Evolutionary conservation across 2,113 vertebrate genomes (phyloP).

Genomic region (Oncorhynchus nerka): DNA sequence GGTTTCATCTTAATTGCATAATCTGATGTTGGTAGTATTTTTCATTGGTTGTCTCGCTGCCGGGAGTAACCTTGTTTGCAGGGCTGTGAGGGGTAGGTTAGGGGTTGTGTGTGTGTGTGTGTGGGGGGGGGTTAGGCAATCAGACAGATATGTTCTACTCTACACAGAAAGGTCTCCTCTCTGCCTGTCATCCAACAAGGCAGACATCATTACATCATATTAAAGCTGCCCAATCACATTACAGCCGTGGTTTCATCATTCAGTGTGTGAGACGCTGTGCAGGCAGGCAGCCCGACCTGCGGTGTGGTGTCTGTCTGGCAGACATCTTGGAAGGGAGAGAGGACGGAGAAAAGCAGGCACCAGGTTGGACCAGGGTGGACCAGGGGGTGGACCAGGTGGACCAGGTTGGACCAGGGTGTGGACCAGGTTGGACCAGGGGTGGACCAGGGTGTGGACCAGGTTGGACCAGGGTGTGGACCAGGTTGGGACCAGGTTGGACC

Average conservation of each 20-base stretch:
- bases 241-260: constrained; percentile 35
- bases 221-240: constrained; percentile 67
- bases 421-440: no score
- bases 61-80: constrained; percentile 47
- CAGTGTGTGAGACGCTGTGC: constrained; percentile 11
- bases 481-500: no score
- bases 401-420: no score
- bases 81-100: not conserved
- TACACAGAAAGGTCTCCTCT: constrained; percentile 14
- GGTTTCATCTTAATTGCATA: constrained; percentile 54
- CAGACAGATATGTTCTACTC: constrained; percentile 48
- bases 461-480: no score
- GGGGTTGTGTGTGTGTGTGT: constrained; percentile 9
- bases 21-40: constrained; percentile 38
- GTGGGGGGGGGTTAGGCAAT: constrained; percentile 36
- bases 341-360: no score
- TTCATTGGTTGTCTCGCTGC: constrained; percentile 31
- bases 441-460: no score
- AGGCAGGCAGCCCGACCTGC: no score
- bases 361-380: no score
- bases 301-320: not conserved
- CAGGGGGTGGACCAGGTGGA: no score
- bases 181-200: constrained; percentile 21
- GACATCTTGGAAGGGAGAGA: no score
- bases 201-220: constrained; percentile 70